These are phyloP conservation scores for Lepilemur septentrionalis DNA, from an alignment of 2,797 vertebrate species.

Conservation along the genomic window DNA sequence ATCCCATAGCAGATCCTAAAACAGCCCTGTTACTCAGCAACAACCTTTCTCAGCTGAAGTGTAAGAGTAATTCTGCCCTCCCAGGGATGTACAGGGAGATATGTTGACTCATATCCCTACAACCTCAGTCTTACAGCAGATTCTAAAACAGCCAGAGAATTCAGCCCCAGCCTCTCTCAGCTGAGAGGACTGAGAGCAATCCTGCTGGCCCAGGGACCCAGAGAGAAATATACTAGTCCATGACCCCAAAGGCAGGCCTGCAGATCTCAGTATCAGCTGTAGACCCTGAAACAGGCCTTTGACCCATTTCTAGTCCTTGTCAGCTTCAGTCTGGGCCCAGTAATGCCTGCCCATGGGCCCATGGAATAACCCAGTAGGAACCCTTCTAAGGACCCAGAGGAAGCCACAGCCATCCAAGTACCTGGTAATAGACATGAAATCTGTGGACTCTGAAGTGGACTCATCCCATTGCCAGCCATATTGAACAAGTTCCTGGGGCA, in stretches of 20 bases:
- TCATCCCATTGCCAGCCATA: background rate
- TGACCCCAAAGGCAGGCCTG: background rate
- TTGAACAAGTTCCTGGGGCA: background rate
- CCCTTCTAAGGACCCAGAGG: background rate
- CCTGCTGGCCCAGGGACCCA: rapidly evolving
- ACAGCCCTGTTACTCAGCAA: background rate
- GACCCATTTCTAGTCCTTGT: too few species aligned
- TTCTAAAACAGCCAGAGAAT: background rate
- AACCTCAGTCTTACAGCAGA: background rate
- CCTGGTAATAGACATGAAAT: background rate
- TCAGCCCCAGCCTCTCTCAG: background rate
- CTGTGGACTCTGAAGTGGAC: background rate
- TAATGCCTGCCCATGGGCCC: too few species aligned
- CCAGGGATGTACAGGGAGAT: background rate
- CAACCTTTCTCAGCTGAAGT: background rate
- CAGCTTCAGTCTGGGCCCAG: background rate
- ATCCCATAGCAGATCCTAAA: background rate
- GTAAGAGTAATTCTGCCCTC: background rate
- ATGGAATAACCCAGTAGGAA: background rate
- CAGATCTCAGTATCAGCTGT: background rate
- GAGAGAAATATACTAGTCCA: background rate
- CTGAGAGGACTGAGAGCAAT: background rate
- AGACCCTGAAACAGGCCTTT: background rate
- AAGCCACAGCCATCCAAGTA: background rate
- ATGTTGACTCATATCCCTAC: background rate